Base-by-base conservation (phyloP, 2,113 vertebrate species). In the Lichenostomus cassidix region DNA sequence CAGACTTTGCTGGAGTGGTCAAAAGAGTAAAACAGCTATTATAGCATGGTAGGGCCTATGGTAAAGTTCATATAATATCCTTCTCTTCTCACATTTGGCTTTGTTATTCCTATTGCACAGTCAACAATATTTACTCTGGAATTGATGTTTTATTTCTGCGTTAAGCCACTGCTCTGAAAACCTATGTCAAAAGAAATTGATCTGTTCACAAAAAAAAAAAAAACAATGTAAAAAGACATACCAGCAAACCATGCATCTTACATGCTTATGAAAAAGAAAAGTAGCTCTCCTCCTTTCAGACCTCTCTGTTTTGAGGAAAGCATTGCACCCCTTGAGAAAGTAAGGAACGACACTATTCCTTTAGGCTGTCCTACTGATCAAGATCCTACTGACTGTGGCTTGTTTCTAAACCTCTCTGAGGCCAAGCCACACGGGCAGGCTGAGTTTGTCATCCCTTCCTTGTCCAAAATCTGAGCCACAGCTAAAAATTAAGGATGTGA, bases 371-470 rank as follows among this genome's bases (percentile, higher is more conserved):
- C 29, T 69, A 52, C 64, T 71, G 60, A 59, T 63, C 31, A 70
- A 67, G 33, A 37, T 37, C 37, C 37, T 37, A 37, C 37, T 37
- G 37, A 37, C 37, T 37, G 39, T 1, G 0, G 4, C 19, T 70
- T 65, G 15, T 13, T 27, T 22, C 9, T 42, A 55, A 83, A 70
- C 21, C 7, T 90, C 47, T 82, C 23, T 65, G 11, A 47, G 33
- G 19, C 35, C 41, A 28, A 93, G 31, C 4, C 28, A 84, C 3
- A 18, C 0, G 2, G 27, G 5, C 1, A 3, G 15, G 12, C 19
- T 60, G 69, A 70, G 25, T 76, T 46, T 67, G 17, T 33, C 2
- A 0, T 7, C 31, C 12, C 4, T 70, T 63, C 47, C 19, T 81
- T 46, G 20, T 60, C 16, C 20, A 31, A 78, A 50, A 29, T 27